These are phyloP conservation scores for Meandrina meandrites DNA, from an alignment of 92 coral and sea anemone species.

Conservation along the genomic window DNA sequence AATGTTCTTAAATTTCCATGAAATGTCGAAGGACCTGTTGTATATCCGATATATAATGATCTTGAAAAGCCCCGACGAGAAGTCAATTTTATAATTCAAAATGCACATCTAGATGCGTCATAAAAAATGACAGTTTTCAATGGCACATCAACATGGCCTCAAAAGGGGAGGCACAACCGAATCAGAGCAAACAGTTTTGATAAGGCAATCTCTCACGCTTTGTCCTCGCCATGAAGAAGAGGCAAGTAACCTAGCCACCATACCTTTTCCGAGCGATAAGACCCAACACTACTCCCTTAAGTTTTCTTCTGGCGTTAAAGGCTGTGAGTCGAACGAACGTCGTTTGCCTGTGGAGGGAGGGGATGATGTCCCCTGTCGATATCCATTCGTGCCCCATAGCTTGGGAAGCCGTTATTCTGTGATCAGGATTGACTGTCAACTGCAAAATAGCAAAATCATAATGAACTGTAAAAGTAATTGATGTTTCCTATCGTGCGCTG, in stretches of 20 bases:
- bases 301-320: constrained; percentile 85
- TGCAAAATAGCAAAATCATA: constrained; percentile 10
- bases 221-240: not conserved
- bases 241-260: not conserved
- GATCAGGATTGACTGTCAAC: constrained; percentile 73
- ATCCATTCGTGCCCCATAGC: constrained; percentile 90
- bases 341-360: constrained; percentile 74
- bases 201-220: no score
- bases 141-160: no score
- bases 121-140: no score
- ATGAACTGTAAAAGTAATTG: no score
- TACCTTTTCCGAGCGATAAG: constrained; percentile 94
- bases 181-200: no score
- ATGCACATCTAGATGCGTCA: no score
- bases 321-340: constrained; percentile 88
- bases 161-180: no score
- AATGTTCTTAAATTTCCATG: not conserved
- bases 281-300: constrained; percentile 85
- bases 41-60: no score
- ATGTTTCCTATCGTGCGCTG: not conserved
- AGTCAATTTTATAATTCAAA: no score
- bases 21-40: no score
- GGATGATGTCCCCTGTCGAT: constrained; percentile 64
- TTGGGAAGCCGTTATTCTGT: constrained; percentile 71
- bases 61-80: no score